Conservation (phyloP, 2,888 invertebrate species). For the Troglohyphantes excavatus region DNA sequence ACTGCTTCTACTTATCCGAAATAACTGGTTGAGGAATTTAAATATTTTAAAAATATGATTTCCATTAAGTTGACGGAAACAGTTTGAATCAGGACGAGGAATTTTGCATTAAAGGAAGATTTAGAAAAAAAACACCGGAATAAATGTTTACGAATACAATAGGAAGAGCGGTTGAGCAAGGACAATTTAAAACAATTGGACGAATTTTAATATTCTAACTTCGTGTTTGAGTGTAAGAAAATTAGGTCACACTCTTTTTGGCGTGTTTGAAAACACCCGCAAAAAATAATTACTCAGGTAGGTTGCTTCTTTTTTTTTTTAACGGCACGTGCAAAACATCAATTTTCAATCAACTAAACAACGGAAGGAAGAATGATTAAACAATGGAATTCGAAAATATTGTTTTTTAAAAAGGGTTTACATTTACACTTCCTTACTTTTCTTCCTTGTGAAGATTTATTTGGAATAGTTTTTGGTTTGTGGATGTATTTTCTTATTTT, state of each 20-base stretch:
- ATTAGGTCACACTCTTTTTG: slow-evolving; percentile 33
- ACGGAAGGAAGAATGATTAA: neutral
- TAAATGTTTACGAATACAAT: slow-evolving; percentile 33
- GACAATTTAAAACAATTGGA: slow-evolving; percentile 40
- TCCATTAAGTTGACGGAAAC: neutral
- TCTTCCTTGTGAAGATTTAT: no score
- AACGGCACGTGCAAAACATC: neutral
- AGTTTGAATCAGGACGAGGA: neutral
- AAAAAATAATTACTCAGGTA: neutral
- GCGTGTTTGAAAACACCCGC: neutral
- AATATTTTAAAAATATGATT: neutral
- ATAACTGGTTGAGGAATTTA: neutral
- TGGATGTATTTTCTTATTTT: no score
- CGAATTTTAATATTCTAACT: slow-evolving; percentile 8
- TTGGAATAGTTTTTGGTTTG: no score
- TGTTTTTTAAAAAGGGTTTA: no score
- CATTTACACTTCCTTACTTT: no score
- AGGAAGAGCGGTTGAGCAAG: slow-evolving; percentile 37
- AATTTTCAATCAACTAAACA: slow-evolving; percentile 8
- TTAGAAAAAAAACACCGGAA: slow-evolving; percentile 4
- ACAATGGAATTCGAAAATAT: slow-evolving; percentile 17
- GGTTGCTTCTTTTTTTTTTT: neutral
- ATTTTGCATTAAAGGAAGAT: no score
- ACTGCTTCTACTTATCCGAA: neutral
- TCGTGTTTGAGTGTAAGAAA: slow-evolving; percentile 46